Evolutionary conservation across 2,888 invertebrate genomes (phyloP).

Genomic region (Rhynchonema sp.): DNA sequence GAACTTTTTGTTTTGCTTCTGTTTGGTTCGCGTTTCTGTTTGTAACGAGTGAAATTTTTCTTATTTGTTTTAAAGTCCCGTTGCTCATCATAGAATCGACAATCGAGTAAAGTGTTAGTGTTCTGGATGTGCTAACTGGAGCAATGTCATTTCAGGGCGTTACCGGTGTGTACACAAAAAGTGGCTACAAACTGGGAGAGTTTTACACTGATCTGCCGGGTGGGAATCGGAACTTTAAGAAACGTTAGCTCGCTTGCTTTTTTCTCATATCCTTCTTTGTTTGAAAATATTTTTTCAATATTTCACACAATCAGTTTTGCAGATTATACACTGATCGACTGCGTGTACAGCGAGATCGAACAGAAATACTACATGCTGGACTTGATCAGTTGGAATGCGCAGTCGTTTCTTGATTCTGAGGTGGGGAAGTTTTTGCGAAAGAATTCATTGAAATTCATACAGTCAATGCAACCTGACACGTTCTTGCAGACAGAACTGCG

Average conservation of each 20-base stretch:
- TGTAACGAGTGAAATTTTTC: too few relatives aligned
- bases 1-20: not conserved
- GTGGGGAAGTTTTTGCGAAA: not conserved
- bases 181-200: slow-evolving; percentile 38
- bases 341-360: slow-evolving; percentile 46
- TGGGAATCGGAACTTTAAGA: slow-evolving; percentile 33
- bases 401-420: not conserved
- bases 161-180: slow-evolving; percentile 49
- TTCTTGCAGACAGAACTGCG: slow-evolving; percentile 54
- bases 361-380: slow-evolving; percentile 59
- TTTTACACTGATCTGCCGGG: slow-evolving; percentile 53
- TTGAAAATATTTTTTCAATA: not conserved
- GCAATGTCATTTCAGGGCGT: slow-evolving; percentile 42
- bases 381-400: slow-evolving; percentile 54
- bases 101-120: too few relatives aligned
- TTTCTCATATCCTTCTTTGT: not conserved
- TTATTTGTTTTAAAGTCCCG: not conserved
- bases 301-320: not conserved
- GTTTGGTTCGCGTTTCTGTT: not conserved
- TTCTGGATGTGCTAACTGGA: too few relatives aligned
- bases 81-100: too few relatives aligned
- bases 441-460: too few relatives aligned
- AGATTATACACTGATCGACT: slow-evolving; percentile 52
- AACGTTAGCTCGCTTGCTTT: not conserved
- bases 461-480: slow-evolving; percentile 9